Conservation (phyloP, 2,888 invertebrate species). For the Branchellion lobata region DNA sequence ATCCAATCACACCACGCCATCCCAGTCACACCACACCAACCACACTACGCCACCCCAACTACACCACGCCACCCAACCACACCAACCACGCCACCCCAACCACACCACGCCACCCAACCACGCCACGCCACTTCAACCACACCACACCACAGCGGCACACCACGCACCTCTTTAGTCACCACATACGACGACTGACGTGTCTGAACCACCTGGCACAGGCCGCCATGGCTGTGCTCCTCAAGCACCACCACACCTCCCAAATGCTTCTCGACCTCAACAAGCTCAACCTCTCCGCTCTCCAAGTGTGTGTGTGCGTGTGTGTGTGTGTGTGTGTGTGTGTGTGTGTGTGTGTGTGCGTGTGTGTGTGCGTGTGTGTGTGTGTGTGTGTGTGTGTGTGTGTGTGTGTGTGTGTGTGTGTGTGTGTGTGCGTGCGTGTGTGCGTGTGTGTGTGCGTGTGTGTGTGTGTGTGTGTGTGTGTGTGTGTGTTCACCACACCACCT, state of each 20-base stretch:
- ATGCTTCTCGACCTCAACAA: conserved; percentile 94
- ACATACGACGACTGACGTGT: conserved; percentile 86
- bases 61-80: no score
- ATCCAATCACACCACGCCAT: no score
- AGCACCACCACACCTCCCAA: conserved; percentile 88
- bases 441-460: conserved; percentile 25
- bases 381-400: conserved; percentile 19
- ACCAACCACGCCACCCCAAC: no score
- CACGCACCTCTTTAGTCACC: background rate
- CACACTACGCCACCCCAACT: no score
- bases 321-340: conserved; percentile 28
- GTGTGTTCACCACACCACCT: background rate
- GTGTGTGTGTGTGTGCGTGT: conserved; percentile 28
- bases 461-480: conserved; percentile 13
- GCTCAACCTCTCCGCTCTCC: conserved; percentile 79
- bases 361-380: conserved; percentile 16
- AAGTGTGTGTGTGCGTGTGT: conserved; percentile 19
- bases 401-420: conserved; percentile 33
- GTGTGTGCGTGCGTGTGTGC: conserved; percentile 30
- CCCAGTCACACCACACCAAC: no score
- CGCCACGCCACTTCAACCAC: background rate
- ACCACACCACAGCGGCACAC: conserved; percentile 75
- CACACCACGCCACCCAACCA: background rate
- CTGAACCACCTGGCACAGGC: conserved; percentile 94
- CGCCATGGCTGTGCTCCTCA: conserved; percentile 90